Evolutionary conservation across 2,113 vertebrate genomes (phyloP).

Genomic region (Cyanistes caeruleus): DNA sequence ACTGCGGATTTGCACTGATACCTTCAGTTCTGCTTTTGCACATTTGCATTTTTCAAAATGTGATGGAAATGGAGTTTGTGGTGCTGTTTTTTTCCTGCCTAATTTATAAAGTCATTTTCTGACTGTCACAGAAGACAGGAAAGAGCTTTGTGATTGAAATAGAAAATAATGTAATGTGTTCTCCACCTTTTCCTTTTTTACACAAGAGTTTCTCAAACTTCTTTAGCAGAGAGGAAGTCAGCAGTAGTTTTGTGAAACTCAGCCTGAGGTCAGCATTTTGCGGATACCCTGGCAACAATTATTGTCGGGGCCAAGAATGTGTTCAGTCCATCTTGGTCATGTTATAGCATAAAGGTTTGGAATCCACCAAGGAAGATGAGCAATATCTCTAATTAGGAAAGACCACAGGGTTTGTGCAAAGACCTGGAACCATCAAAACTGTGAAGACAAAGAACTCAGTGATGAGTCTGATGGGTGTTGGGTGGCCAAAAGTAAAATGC

Average conservation of each 20-base stretch:
- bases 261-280: not conserved
- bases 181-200: conserved; percentile 31
- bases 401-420: not conserved
- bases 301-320: fast-evolving
- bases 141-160: conserved; percentile 29
- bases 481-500: not conserved
- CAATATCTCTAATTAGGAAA: not conserved
- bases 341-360: not conserved
- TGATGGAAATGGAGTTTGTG: not conserved
- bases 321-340: not conserved
- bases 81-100: not conserved
- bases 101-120: not conserved
- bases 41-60: not conserved
- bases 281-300: not conserved
- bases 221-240: not conserved
- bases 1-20: not conserved
- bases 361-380: not conserved
- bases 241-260: not conserved
- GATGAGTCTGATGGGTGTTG: not conserved
- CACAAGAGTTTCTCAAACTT: not conserved
- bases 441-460: not conserved
- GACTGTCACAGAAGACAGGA: not conserved
- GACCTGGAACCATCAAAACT: not conserved
- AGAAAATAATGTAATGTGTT: not conserved
- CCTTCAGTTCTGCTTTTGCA: not conserved